These are phyloP conservation scores for Triops longicaudatus DNA, from an alignment of 1,140 invertebrate species.

Conservation along the genomic window DNA sequence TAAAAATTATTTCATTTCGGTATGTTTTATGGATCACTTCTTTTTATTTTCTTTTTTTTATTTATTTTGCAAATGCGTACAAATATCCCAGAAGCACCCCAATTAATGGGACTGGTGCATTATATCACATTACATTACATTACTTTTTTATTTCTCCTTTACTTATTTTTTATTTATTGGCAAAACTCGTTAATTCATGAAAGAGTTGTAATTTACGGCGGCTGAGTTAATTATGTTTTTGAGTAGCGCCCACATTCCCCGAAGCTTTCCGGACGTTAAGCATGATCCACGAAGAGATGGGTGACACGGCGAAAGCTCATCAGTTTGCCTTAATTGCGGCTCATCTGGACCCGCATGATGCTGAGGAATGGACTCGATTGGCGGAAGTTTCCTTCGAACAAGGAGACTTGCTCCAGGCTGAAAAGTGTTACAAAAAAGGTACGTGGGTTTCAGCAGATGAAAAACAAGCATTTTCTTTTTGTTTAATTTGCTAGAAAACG, in stretches of 20 bases:
- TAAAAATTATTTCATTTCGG: too few species aligned
- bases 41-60: too few species aligned
- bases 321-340: slow-evolving; percentile 81
- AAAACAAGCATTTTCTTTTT: too few species aligned
- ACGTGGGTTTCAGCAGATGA: too few species aligned
- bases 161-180: neutral
- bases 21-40: too few species aligned
- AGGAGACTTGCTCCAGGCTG: slow-evolving; percentile 64
- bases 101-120: too few species aligned
- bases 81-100: too few species aligned
- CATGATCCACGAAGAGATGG: slow-evolving; percentile 74
- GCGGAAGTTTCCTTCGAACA: slow-evolving; percentile 67
- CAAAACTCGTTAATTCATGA: slow-evolving; percentile 5
- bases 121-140: too few species aligned
- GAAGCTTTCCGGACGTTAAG: slow-evolving; percentile 85
- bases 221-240: slow-evolving; percentile 15
- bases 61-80: too few species aligned
- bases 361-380: slow-evolving; percentile 74
- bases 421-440: slow-evolving; percentile 68
- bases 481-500: neutral
- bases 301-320: slow-evolving; percentile 70
- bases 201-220: slow-evolving; percentile 6
- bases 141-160: too few species aligned
- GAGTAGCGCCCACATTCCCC: slow-evolving; percentile 66
- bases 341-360: slow-evolving; percentile 68